Evolutionary conservation across 2,888 invertebrate genomes (phyloP).

Genomic region (Bruchidius siliquastri): DNA sequence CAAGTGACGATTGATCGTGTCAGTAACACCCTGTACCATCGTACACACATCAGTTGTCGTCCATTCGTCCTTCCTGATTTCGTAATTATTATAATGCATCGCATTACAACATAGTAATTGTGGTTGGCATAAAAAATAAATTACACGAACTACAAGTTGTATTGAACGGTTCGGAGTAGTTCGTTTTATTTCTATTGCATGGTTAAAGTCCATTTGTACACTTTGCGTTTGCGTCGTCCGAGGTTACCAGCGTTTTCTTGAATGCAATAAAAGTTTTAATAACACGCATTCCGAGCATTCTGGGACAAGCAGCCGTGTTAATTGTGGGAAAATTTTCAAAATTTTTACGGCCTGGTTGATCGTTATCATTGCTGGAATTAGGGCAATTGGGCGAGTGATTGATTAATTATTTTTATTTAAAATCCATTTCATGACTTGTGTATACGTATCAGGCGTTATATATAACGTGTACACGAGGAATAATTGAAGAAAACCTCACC

Average conservation of each 20-base stretch:
- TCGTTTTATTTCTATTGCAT: background rate
- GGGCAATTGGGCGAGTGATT: background rate
- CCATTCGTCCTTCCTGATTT: constrained; percentile 14
- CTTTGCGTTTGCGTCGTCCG: background rate
- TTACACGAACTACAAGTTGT: background rate
- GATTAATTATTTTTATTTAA: background rate
- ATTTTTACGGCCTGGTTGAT: background rate
- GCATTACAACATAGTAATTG: constrained; percentile 11
- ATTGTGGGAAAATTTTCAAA: background rate
- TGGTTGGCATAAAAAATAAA: constrained; percentile 3
- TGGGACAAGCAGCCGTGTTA: background rate
- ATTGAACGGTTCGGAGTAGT: background rate
- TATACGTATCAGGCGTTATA: background rate
- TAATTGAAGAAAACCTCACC: no score
- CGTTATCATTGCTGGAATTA: background rate
- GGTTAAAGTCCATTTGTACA: background rate
- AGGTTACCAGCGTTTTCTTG: background rate
- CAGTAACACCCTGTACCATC: constrained; percentile 9
- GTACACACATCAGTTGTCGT: background rate
- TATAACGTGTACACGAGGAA: no score
- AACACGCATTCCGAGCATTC: background rate
- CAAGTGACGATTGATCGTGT: no score
- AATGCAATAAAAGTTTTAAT: background rate
- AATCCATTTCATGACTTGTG: background rate
- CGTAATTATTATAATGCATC: constrained; percentile 13